A percentile compares a stretch with the other conserved stretches of the same genome.
These are phyloP conservation scores for Tringa solitaria DNA, from an alignment of 2,113 vertebrate species.

Conservation along the genomic window DNA sequence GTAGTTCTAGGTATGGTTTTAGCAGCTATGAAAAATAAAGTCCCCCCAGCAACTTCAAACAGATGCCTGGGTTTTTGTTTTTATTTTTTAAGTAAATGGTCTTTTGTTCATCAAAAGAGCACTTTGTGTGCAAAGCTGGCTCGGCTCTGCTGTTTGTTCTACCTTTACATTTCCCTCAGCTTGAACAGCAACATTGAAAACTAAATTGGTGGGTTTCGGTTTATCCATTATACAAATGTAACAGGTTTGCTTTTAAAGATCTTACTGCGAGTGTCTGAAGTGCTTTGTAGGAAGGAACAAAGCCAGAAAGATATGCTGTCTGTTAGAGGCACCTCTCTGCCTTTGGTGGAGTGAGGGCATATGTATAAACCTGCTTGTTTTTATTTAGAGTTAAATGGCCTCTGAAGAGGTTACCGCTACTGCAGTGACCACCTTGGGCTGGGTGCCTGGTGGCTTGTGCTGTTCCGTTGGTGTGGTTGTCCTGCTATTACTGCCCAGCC, in stretches of 20 bases:
- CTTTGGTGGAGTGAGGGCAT: not conserved
- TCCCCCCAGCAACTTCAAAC: not conserved
- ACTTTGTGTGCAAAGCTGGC: not conserved
- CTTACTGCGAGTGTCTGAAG: not conserved
- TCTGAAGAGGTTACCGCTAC: not conserved
- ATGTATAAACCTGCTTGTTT: not conserved
- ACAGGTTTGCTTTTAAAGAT: constrained; percentile 7
- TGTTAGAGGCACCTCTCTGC: not conserved
- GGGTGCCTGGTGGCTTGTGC: not conserved
- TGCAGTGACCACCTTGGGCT: not conserved
- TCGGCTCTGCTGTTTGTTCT: not conserved
- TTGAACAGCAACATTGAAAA: not conserved
- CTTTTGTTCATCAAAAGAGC: not conserved
- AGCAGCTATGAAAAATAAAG: not conserved
- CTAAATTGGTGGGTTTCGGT: not conserved
- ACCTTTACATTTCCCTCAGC: not conserved
- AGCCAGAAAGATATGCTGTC: not conserved
- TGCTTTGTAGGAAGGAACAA: not conserved
- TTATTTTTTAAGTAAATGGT: not conserved
- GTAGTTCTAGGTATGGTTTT: not conserved
- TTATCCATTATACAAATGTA: not conserved
- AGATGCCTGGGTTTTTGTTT: not conserved
- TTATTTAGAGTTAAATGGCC: not conserved
- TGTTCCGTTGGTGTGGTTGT: not conserved
- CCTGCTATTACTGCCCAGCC: not conserved